Percentiles rank a stretch among this genome's conserved stretches.
Evolutionary conservation across 2,797 vertebrate genomes (phyloP).

Genomic region (Centropyge bicolor): DNA sequence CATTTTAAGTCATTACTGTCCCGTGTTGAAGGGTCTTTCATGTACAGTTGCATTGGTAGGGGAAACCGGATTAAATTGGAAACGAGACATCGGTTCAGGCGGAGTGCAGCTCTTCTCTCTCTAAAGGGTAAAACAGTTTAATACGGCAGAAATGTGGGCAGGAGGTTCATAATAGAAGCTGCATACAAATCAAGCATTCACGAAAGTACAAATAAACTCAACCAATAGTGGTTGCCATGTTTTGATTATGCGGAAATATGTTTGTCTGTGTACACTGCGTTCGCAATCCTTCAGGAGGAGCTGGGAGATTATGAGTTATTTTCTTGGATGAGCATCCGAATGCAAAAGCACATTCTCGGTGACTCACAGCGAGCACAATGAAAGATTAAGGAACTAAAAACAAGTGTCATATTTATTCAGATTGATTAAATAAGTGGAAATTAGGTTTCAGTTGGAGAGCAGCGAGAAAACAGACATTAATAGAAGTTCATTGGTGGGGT

Average conservation of each 20-base stretch:
- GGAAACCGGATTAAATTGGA: constrained; percentile 53
- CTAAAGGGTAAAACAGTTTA: constrained; percentile 63
- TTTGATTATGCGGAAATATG: constrained; percentile 60
- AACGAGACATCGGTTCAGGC: constrained; percentile 67
- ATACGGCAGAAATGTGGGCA: constrained; percentile 61
- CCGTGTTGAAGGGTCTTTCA: constrained; percentile 61
- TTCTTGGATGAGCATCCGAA: constrained; percentile 47
- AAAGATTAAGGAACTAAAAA: constrained; percentile 67
- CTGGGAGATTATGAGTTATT: constrained; percentile 56
- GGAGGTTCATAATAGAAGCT: constrained; percentile 47
- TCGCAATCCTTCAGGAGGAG: constrained; percentile 51
- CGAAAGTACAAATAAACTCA: constrained; percentile 56
- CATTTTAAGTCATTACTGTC: constrained; percentile 59
- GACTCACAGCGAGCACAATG: constrained; percentile 52
- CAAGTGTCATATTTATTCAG: constrained; percentile 67
- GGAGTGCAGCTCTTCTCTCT: constrained; percentile 67
- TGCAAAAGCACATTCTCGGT: constrained; percentile 41
- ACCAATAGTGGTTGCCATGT: constrained; percentile 51
- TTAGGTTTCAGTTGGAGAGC: constrained; percentile 62
- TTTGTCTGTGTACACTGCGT: constrained; percentile 48
- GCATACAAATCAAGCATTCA: constrained; percentile 64
- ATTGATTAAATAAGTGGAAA: constrained; percentile 73
- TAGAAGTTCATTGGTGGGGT: constrained; percentile 75
- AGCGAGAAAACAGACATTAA: constrained; percentile 73
- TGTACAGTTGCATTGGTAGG: constrained; percentile 40